Evolutionary conservation across 2,888 invertebrate genomes (phyloP), one percentile per base, ranked within the genome.

Genomic region (Eudiplozoon nipponicum): DNA sequence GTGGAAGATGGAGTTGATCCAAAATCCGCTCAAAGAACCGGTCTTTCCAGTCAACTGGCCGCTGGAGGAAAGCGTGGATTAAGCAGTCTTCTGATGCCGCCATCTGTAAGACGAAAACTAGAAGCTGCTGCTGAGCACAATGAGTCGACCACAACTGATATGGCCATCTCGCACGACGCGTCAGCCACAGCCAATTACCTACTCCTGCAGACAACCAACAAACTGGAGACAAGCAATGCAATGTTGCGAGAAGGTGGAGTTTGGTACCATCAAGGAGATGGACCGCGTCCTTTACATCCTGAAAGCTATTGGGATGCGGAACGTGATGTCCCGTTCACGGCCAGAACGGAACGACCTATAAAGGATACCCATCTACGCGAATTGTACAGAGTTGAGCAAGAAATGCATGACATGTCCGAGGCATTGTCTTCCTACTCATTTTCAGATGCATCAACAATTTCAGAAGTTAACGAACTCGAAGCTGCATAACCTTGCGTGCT

Each of bases 51-150:
- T n/a, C n/a, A n/a, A n/a, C n/a, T n/a, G n/a, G n/a, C n/a, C n/a
- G n/a, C n/a, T n/a, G n/a, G n/a, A n/a, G n/a, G 11, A 4, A 31
- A 36, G 13, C 13, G 21, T 13, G 40, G 40, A 17, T 29, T 41
- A 3, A 41, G 38, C 15, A 41, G 29, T 41, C 40, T 41, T 4
- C 28, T 41, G 17, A 28, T 41, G 37, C 41, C 41, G 4, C 41
- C 41, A 18, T 42, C 40, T 18, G 38, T 41, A 11, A 3, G 41
- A 18, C 19, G 40, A 22, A 42, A 41, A 29, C 41, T 41, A 3
- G 31, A 31, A 31, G 31, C 31, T 7, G 31, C 31, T 31, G 31
- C 31, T 5, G 31, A 31, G 13, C 5, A 4, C 5, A 38, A 28
- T 5, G n/a, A 28, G 15, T 15, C 22, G 5, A 33, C 36, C 13